Conservation (phyloP, 1,140 invertebrate genomes). For the Bombus terrestris region DNA sequence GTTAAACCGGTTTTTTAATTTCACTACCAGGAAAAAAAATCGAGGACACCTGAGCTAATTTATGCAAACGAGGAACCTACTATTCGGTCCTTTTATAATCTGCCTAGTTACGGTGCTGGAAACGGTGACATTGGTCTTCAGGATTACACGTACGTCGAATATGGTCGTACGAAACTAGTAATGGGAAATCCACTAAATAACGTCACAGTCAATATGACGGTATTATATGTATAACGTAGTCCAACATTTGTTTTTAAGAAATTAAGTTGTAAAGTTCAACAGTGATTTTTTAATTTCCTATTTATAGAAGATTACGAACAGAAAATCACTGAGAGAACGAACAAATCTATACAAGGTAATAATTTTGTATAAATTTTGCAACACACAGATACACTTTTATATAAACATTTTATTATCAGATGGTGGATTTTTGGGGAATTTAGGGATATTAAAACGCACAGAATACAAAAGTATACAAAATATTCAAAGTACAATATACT, state of each 20-base stretch:
- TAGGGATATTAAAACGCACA: too few relatives aligned
- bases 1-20: constrained; percentile 23
- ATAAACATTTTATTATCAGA: not conserved
- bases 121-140: not conserved
- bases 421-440: too few relatives aligned
- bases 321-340: not conserved
- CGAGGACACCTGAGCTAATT: not conserved
- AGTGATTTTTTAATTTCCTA: too few relatives aligned
- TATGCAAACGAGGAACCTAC: not conserved
- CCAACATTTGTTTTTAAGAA: too few relatives aligned
- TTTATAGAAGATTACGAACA: not conserved
- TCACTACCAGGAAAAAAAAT: not conserved
- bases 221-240: not conserved
- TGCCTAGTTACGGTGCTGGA: constrained; percentile 20
- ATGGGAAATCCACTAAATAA: not conserved
- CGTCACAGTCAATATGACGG: not conserved
- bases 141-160: not conserved
- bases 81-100: constrained; percentile 5
- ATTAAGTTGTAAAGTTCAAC: too few relatives aligned
- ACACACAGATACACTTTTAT: not conserved
- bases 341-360: not conserved
- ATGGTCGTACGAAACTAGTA: not conserved
- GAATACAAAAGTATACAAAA: too few relatives aligned
- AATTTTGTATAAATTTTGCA: not conserved
- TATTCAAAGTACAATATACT: too few relatives aligned